phyloP scores from a whole-genome alignment of 2,888 invertebrate species.

The Dolichopus griseipennis region DNA sequence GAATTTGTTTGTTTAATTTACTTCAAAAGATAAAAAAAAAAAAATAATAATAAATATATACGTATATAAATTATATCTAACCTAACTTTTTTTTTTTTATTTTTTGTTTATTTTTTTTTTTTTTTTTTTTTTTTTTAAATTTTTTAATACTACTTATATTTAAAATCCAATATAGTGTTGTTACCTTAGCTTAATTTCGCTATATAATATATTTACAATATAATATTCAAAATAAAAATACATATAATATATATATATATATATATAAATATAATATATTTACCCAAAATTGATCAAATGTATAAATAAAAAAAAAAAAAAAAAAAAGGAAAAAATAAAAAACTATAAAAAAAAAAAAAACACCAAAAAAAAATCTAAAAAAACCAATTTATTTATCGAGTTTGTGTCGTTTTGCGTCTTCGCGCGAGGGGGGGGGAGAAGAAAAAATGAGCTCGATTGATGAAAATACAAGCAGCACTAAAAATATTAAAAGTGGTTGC shows the following conservation, averaged over 20 bases:
- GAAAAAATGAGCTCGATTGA: slow-evolving; percentile 5
- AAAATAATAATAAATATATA: too few relatives aligned
- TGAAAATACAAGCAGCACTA: neutral
- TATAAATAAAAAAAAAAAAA: neutral
- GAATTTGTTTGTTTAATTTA: too few relatives aligned
- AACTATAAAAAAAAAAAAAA: neutral
- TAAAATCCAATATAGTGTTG: neutral
- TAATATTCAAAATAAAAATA: too few relatives aligned
- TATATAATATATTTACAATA: neutral
- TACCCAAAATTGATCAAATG: neutral
- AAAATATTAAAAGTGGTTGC: neutral
- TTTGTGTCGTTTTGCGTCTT: neutral
- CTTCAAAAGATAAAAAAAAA: too few relatives aligned
- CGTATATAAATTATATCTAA: neutral
- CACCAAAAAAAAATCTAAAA: neutral
- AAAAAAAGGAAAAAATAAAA: neutral
- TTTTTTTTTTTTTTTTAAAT: neutral
- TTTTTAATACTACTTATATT: neutral
- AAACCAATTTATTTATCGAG: neutral
- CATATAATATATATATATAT: too few relatives aligned
- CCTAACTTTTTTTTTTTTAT: too few relatives aligned
- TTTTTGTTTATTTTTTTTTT: neutral
- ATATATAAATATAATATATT: neutral
- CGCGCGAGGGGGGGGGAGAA: too few relatives aligned
- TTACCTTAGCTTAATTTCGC: slow-evolving; percentile 1